Evolutionary conservation across 2,113 vertebrate species (phyloP).

Genomic region (Dendrocopos noguchii): DNA sequence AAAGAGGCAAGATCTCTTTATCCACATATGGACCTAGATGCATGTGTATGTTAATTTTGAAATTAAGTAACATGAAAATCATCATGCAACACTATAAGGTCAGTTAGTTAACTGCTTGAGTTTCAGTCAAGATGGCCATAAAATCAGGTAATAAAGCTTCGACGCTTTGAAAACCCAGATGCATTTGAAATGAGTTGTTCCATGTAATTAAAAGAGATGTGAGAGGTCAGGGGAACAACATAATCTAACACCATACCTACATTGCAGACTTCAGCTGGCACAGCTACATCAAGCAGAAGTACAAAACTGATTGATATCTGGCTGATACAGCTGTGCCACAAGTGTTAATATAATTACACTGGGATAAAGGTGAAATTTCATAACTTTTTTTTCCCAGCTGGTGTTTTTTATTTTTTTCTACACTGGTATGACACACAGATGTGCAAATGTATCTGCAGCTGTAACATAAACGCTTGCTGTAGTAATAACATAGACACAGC

Average conservation of each 20-base stretch:
- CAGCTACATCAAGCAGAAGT: not conserved
- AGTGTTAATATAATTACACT: not conserved
- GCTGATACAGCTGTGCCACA: not conserved
- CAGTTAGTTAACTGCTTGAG: slow-evolving; percentile 50
- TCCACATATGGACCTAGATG: slow-evolving; percentile 2
- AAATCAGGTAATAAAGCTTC: slow-evolving; percentile 61
- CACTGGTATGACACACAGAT: not conserved
- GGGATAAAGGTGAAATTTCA: not conserved
- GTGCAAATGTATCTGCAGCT: not conserved
- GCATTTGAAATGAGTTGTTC: slow-evolving; percentile 41
- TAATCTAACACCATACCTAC: not conserved
- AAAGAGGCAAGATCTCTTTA: slow-evolving; percentile 32
- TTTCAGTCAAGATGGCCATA: slow-evolving; percentile 60
- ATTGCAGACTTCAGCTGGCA: not conserved
- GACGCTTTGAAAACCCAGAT: slow-evolving; percentile 57
- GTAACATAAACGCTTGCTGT: slow-evolving; percentile 2
- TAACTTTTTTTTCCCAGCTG: not conserved
- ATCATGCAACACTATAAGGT: slow-evolving; percentile 52
- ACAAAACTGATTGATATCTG: not conserved
- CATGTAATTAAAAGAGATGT: slow-evolving; percentile 53
- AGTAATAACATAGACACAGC: not conserved
- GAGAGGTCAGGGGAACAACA: slow-evolving; percentile 35
- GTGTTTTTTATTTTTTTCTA: not conserved
- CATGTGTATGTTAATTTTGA: slow-evolving; percentile 20
- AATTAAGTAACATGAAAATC: slow-evolving; percentile 37